A percentile compares a stretch with the other conserved stretches of the same genome.
Conservation (phyloP, 2,113 vertebrate genomes). For the Tonatia bakeri region DNA sequence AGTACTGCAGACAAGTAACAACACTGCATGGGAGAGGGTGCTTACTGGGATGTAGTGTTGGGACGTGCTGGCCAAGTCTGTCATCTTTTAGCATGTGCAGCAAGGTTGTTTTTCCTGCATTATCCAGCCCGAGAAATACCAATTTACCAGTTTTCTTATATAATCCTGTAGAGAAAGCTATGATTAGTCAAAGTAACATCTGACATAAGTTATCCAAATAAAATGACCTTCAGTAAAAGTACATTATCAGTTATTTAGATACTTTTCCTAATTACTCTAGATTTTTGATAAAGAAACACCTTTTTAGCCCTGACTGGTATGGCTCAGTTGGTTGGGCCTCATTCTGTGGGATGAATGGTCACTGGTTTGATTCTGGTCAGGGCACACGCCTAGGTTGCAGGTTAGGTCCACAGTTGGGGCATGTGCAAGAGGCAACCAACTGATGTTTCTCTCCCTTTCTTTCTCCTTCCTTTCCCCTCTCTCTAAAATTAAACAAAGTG, state of each 20-base stretch:
- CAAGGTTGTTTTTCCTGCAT: slow-evolving; percentile 98
- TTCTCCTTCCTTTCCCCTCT: no score
- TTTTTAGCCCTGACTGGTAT: no score
- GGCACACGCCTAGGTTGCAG: no score
- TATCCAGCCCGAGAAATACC: slow-evolving; percentile 99
- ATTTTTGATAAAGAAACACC: background rate
- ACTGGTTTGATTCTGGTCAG: no score
- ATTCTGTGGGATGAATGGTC: no score
- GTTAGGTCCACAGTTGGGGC: no score
- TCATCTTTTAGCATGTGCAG: slow-evolving; percentile 99
- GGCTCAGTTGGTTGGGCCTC: no score
- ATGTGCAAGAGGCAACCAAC: no score
- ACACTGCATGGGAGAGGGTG: background rate
- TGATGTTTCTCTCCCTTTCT: no score
- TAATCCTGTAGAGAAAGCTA: slow-evolving; percentile 86
- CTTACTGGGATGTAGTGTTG: slow-evolving; percentile 98
- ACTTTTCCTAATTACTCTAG: background rate
- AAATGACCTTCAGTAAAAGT: slow-evolving; percentile 30
- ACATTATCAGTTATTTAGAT: background rate
- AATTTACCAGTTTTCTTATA: slow-evolving; percentile 99
- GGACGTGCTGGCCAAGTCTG: slow-evolving; percentile 96
- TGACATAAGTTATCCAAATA: background rate
- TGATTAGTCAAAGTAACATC: slow-evolving; percentile 19
- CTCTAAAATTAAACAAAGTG: no score
- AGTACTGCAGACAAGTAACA: background rate